Conservation (phyloP, 1,140 invertebrate species). For the Artemia franciscana region DNA sequence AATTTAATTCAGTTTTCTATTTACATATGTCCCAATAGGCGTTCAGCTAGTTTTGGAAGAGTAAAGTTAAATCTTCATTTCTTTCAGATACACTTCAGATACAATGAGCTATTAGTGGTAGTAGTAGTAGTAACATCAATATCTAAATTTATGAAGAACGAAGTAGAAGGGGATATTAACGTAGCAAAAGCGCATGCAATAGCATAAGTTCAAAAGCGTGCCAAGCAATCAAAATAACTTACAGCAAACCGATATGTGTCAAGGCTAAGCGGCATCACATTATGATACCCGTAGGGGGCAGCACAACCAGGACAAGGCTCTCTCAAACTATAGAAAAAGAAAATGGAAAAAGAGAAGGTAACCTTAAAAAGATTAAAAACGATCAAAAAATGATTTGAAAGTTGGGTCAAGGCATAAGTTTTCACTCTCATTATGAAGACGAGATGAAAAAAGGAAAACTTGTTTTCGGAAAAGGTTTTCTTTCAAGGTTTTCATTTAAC, state of each 20-base stretch:
- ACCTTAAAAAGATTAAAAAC: background rate
- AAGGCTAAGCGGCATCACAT: conserved; percentile 65
- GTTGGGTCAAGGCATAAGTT: background rate
- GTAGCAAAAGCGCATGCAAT: background rate
- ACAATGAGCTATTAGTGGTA: too few species aligned
- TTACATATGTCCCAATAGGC: too few species aligned
- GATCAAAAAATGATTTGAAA: background rate
- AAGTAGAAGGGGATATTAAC: too few species aligned
- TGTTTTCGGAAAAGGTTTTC: background rate
- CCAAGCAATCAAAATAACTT: conserved; percentile 26
- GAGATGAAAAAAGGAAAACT: background rate
- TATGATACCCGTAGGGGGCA: conserved; percentile 75
- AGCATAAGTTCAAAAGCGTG: conserved; percentile 3
- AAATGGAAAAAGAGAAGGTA: conserved; percentile 1
- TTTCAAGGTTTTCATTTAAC: too few species aligned
- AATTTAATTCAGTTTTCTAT: too few species aligned
- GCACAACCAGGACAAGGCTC: conserved; percentile 61
- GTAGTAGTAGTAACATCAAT: too few species aligned
- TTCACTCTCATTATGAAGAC: background rate
- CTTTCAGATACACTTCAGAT: too few species aligned
- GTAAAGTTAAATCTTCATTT: too few species aligned
- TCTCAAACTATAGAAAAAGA: conserved; percentile 29
- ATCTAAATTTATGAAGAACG: too few species aligned
- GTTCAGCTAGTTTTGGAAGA: too few species aligned
- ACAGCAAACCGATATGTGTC: conserved; percentile 44